Conservation (phyloP, 2,888 invertebrate species). For the Galeruca laticollis region DNA sequence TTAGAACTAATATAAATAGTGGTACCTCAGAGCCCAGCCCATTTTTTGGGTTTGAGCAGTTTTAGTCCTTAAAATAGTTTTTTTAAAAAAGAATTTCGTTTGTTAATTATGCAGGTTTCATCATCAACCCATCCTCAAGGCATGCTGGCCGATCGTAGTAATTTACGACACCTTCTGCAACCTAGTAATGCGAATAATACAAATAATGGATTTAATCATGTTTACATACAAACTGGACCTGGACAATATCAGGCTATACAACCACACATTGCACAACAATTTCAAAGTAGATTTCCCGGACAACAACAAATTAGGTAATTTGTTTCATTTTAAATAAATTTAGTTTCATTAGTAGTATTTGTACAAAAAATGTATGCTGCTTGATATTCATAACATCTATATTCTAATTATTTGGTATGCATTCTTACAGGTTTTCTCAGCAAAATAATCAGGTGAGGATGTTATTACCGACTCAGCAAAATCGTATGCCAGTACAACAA, state of each 20-base stretch:
- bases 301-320: conserved; percentile 47
- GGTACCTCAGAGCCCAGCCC: too few species aligned
- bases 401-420: not conserved
- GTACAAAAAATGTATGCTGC: not conserved
- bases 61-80: too few species aligned
- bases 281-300: conserved; percentile 58
- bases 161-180: conserved; percentile 65
- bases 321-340: conserved; percentile 16
- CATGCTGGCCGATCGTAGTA: conserved; percentile 63
- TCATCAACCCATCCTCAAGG: conserved; percentile 74
- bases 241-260: conserved; percentile 65
- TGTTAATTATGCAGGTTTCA: conserved; percentile 64
- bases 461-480: conserved; percentile 50
- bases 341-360: not conserved
- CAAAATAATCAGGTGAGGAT: conserved; percentile 32
- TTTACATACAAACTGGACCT: conserved; percentile 66
- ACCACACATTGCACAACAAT: conserved; percentile 64
- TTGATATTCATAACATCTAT: not conserved
- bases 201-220: conserved; percentile 53
- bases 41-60: too few species aligned
- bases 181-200: conserved; percentile 53
- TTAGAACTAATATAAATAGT: too few species aligned
- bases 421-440: conserved; percentile 30
- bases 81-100: too few species aligned
- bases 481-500: conserved; percentile 46